Evolutionary conservation across 2,113 vertebrate species (phyloP), one percentile per base, ranked within the genome.

Genomic region (Turdus rufiventris): DNA sequence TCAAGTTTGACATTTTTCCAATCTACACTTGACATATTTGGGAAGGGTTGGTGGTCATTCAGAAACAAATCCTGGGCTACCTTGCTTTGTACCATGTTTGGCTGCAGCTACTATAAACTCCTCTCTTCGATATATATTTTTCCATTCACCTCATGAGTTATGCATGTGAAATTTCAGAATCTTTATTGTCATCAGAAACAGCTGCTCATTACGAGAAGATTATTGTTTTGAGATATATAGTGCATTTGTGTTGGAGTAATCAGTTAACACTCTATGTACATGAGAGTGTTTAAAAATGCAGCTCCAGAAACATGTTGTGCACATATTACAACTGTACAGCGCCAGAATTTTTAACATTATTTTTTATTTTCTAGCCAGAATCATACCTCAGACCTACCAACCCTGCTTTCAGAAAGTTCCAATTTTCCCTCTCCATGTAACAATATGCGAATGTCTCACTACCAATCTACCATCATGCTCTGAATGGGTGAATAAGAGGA

Each of bases 141-240:
- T 89, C 88, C 63, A 47, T 91, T 88, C 63, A 74, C 24, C 31
- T 94, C 36, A 2, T 83, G 67, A 76, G 75, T 74, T 88, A 83
- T 33, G 72, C 67, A 40, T 74, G n/a, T 45, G 62, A 42, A 88
- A 86, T 89, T 91, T 91, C 71, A 73, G 75, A 86, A 84, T 79
- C 58, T 89, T 91, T 95, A 89, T 91, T 95, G 86, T 85, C 40
- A 72, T 73, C 61, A 82, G 79, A 95, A 96, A 76, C 62, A 92
- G 72, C 62, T 96, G 88, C 74, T 92, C 91, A 58, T 95, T 96
- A 82, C 65, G 76, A 82, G 6, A 80, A 94, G 87, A 96, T 96
- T 94, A 94, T 85, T 79, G 58, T 89, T 93, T 90, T 89, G 87
- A 89, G 71, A 66, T 76, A 72, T 65, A 63, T 8, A 42, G 24